Conservation (phyloP, 1,140 invertebrate genomes). For the Nomia melanderi region DNA sequence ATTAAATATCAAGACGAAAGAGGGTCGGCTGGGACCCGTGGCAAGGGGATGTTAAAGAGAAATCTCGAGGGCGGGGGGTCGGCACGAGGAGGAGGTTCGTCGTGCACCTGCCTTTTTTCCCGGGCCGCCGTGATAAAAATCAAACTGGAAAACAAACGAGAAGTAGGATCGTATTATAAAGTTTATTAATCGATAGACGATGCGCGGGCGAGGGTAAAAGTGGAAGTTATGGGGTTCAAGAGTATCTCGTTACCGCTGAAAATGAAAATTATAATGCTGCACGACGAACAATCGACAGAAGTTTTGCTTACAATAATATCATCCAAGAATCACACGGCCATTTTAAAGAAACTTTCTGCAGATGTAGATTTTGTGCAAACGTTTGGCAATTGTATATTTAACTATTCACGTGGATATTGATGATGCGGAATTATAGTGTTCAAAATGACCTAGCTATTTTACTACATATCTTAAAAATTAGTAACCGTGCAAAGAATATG, state of each 20-base stretch:
- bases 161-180: constrained; percentile 76
- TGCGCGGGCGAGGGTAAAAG: constrained; percentile 47
- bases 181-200: constrained; percentile 79
- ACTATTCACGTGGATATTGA: too few species aligned
- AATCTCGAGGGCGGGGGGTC: constrained; percentile 33
- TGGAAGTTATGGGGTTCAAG: constrained; percentile 41
- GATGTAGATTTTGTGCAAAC: too few species aligned
- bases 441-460: too few species aligned
- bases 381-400: too few species aligned
- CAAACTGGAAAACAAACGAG: constrained; percentile 75
- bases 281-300: background rate
- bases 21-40: background rate
- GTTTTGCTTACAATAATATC: background rate
- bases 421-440: too few species aligned
- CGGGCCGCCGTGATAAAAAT: constrained; percentile 69
- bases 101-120: constrained; percentile 65
- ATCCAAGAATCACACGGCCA: too few species aligned
- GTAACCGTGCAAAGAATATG: too few species aligned
- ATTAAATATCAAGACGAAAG: constrained; percentile 74
- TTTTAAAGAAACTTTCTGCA: too few species aligned
- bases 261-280: constrained; percentile 27
- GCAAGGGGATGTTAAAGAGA: constrained; percentile 45
- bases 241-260: constrained; percentile 51
- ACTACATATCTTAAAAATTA: too few species aligned
- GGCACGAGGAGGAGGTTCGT: constrained; percentile 24